Conservation (phyloP, 2,888 invertebrate genomes). For the Lepidocyrtoides sp. region DNA sequence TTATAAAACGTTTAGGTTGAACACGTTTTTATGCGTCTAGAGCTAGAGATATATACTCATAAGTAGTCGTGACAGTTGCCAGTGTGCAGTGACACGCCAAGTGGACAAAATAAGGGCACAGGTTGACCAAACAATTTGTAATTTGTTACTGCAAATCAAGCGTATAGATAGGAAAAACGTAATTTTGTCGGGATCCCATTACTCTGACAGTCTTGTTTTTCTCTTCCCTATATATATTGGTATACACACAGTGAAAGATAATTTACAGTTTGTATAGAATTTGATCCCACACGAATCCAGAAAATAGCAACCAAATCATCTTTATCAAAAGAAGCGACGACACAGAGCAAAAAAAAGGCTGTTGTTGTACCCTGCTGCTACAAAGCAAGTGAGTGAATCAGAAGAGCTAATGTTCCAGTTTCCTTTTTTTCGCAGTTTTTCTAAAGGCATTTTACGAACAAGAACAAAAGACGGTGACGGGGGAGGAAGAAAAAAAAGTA, state of each 20-base stretch:
- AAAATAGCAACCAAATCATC: not conserved
- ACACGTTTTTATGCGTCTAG: no score
- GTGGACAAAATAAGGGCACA: not conserved
- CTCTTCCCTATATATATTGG: not conserved
- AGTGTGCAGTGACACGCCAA: not conserved
- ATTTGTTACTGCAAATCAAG: not conserved
- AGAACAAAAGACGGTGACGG: not conserved
- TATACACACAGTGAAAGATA: not conserved
- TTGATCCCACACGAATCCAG: not conserved
- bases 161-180: not conserved
- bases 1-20: no score
- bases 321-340: not conserved
- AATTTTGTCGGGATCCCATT: constrained; percentile 6
- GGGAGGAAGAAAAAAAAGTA: not conserved
- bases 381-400: not conserved
- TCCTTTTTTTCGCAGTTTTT: no score
- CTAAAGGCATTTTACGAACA: not conserved
- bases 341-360: not conserved
- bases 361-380: no score
- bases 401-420: not conserved
- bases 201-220: not conserved
- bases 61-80: not conserved
- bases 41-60: no score
- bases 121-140: not conserved
- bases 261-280: not conserved